Evolutionary conservation across 1,140 invertebrate species (phyloP).

Genomic region (Reticulitermes speratus): DNA sequence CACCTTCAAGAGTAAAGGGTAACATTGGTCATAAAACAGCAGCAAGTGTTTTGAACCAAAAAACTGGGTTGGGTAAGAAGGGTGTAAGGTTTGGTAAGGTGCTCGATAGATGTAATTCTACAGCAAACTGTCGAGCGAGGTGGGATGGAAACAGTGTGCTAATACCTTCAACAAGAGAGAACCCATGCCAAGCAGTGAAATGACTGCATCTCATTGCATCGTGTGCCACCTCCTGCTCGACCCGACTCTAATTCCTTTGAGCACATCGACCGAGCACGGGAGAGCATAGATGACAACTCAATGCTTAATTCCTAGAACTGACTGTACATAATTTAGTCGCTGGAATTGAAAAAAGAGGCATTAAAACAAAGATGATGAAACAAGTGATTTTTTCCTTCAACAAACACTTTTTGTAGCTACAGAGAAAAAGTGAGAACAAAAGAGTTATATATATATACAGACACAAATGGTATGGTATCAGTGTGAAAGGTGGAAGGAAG

Average conservation of each 20-base stretch:
- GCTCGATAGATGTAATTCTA: slow-evolving; percentile 36
- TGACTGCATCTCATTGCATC: slow-evolving; percentile 30
- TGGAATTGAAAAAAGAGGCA: slow-evolving; percentile 38
- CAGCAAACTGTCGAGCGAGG: slow-evolving; percentile 34
- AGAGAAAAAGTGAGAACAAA: slow-evolving; percentile 34
- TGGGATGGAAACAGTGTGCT: slow-evolving; percentile 35
- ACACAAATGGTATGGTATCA: slow-evolving; percentile 30
- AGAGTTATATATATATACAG: slow-evolving; percentile 34
- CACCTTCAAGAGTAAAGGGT: slow-evolving; percentile 88
- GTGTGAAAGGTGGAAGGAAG: slow-evolving; percentile 32
- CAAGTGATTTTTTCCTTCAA: slow-evolving; percentile 36
- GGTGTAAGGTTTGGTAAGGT: slow-evolving; percentile 25
- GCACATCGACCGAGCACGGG: slow-evolving; percentile 29
- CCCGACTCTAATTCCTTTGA: slow-evolving; percentile 18
- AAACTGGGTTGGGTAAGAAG: slow-evolving; percentile 20
- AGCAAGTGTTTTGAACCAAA: slow-evolving; percentile 33
- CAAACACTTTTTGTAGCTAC: slow-evolving; percentile 35
- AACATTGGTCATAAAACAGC: slow-evolving; percentile 46
- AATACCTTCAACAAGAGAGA: slow-evolving; percentile 36
- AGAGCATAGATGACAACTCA: slow-evolving; percentile 33
- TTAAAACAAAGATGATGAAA: slow-evolving; percentile 37
- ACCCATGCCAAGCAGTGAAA: slow-evolving; percentile 38
- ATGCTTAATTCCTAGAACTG: slow-evolving; percentile 37
- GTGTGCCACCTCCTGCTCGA: slow-evolving; percentile 31
- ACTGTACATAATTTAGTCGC: slow-evolving; percentile 36